These are phyloP conservation scores for Coenonympha glycerion DNA, from an alignment of 2,888 invertebrate genomes.

Conservation along the genomic window DNA sequence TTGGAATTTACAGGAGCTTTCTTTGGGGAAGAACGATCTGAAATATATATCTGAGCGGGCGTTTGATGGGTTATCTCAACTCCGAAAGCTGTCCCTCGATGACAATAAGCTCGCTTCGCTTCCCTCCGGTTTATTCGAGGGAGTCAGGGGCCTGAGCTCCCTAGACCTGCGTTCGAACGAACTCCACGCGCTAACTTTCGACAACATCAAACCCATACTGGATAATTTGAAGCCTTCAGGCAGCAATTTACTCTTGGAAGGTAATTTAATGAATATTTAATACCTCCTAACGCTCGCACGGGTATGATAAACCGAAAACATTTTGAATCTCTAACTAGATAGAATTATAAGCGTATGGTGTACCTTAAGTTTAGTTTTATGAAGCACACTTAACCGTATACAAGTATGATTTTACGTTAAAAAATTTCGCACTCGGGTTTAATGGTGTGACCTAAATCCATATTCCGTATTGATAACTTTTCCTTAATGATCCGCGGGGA, in stretches of 20 bases:
- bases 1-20: slow-evolving; percentile 82
- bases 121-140: slow-evolving; percentile 82
- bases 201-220: slow-evolving; percentile 85
- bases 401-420: too few relatives aligned
- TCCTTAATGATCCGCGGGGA: too few relatives aligned
- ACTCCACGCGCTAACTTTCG: slow-evolving; percentile 84
- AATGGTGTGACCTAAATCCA: too few relatives aligned
- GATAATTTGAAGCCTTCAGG: slow-evolving; percentile 84
- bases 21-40: slow-evolving; percentile 81
- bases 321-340: slow-evolving; percentile 64
- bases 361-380: slow-evolving; percentile 40
- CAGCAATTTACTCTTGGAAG: slow-evolving; percentile 85
- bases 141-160: slow-evolving; percentile 82
- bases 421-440: too few relatives aligned
- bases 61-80: slow-evolving; percentile 83
- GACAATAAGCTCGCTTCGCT: slow-evolving; percentile 84
- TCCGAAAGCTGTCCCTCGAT: slow-evolving; percentile 82
- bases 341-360: slow-evolving; percentile 53
- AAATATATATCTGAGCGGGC: slow-evolving; percentile 85
- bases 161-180: slow-evolving; percentile 86
- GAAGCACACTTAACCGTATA: too few relatives aligned
- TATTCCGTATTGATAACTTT: too few relatives aligned
- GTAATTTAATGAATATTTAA: slow-evolving; percentile 73
- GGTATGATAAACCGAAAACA: slow-evolving; percentile 58
- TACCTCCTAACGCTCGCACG: slow-evolving; percentile 45